Conservation (phyloP, 2,888 invertebrate species). For the Aspidiotus rigidus region DNA sequence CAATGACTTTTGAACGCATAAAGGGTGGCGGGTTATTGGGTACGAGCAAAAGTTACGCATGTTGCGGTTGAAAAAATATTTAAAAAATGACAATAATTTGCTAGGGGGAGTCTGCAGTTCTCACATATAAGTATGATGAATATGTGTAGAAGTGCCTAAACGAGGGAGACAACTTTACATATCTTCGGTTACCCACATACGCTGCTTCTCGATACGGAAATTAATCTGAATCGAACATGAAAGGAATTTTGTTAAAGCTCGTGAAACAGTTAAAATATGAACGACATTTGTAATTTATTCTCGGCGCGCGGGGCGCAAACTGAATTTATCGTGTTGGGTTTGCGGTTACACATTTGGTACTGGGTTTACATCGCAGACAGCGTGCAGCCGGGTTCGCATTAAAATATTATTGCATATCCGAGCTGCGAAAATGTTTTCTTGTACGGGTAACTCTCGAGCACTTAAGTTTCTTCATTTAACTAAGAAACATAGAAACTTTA, state of each 20-base stretch:
- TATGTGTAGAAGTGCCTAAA: not conserved
- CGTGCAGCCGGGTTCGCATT: no score
- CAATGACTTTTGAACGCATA: no score
- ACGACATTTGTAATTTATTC: not conserved
- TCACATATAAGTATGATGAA: not conserved
- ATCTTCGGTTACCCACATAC: not conserved
- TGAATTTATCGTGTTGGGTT: no score
- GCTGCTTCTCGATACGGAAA: not conserved
- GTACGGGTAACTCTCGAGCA: no score
- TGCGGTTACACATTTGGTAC: no score
- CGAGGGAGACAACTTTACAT: not conserved
- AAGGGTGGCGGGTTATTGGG: no score
- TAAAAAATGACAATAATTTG: not conserved
- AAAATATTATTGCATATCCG: no score
- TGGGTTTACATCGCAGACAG: no score
- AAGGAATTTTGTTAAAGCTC: not conserved
- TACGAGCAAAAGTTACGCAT: not conserved
- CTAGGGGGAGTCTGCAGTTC: not conserved
- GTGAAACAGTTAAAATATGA: constrained; percentile 1
- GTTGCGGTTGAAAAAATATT: not conserved
- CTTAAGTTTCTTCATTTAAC: no score
- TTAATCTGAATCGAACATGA: constrained; percentile 1
- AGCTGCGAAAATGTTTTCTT: no score
- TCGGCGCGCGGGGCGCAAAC: not conserved
- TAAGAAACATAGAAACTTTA: no score